Conservation (phyloP, 2,888 invertebrate species). For the Drosophila aldrichi region DNA sequence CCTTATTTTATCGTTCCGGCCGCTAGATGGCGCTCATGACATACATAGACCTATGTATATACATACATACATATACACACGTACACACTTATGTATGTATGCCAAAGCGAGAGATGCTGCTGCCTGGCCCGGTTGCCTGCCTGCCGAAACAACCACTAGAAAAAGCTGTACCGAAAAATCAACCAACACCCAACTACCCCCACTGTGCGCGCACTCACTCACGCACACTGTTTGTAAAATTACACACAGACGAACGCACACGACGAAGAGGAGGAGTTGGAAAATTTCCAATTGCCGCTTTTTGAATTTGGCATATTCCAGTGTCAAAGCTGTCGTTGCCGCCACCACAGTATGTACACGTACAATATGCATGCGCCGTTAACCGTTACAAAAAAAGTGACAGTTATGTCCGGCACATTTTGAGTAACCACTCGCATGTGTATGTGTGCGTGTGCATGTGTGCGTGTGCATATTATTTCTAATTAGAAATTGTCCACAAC, state of each 20-base stretch:
- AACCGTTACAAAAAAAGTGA: slow-evolving; percentile 68
- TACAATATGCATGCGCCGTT: slow-evolving; percentile 47
- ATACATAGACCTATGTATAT: slow-evolving; percentile 64
- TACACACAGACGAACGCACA: slow-evolving; percentile 58
- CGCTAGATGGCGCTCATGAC: slow-evolving; percentile 76
- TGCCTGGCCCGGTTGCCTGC: not conserved
- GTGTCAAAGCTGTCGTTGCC: slow-evolving; percentile 23
- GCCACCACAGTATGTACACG: slow-evolving; percentile 58
- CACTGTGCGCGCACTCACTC: slow-evolving; percentile 45
- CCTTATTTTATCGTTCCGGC: slow-evolving; percentile 31
- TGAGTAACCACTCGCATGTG: not conserved
- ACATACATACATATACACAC: not conserved
- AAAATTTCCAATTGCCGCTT: slow-evolving; percentile 73
- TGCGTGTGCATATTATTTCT: slow-evolving; percentile 63
- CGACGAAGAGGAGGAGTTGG: slow-evolving; percentile 29
- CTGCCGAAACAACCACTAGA: slow-evolving; percentile 65
- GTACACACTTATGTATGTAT: slow-evolving; percentile 55
- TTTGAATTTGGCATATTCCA: slow-evolving; percentile 76
- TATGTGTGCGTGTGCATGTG: not conserved
- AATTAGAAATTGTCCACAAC: slow-evolving; percentile 76
- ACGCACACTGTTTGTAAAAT: slow-evolving; percentile 32
- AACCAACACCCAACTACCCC: slow-evolving; percentile 77
- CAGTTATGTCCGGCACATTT: slow-evolving; percentile 69
- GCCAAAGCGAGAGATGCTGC: slow-evolving; percentile 52
- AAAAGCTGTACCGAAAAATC: slow-evolving; percentile 70